Evolutionary conservation across 1,140 invertebrate species (phyloP).

Genomic region (Papilio xuthus): DNA sequence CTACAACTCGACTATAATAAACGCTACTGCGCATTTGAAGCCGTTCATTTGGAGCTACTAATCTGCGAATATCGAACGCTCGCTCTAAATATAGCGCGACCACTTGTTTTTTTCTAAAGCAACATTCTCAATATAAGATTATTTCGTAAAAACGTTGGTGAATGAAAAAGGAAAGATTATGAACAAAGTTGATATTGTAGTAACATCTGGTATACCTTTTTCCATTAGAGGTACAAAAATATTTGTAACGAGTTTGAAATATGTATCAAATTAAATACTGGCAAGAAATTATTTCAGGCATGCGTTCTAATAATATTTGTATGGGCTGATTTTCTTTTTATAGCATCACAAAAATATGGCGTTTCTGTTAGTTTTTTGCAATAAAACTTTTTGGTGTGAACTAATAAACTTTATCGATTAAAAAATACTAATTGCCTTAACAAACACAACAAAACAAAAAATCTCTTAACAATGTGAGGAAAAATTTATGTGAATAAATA

Average conservation of each 20-base stretch:
- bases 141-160: conserved; percentile 24
- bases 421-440: background rate
- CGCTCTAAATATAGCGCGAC: conserved; percentile 48
- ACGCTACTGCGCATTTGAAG: conserved; percentile 65
- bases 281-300: conserved; percentile 15
- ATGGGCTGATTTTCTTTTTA: conserved; percentile 22
- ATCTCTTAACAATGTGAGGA: background rate
- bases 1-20: conserved; percentile 65
- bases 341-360: background rate
- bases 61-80: conserved; percentile 48
- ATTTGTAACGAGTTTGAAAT: conserved; percentile 17
- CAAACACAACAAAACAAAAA: background rate
- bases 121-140: conserved; percentile 24
- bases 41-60: conserved; percentile 56
- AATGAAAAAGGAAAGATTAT: conserved; percentile 37
- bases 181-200: conserved; percentile 32
- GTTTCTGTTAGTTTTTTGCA: background rate
- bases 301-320: background rate
- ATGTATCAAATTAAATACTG: conserved; percentile 19
- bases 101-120: conserved; percentile 14
- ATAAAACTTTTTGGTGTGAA: background rate
- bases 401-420: background rate
- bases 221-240: conserved; percentile 33
- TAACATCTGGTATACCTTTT: conserved; percentile 20
- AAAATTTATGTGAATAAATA: background rate